Percentiles rank a stretch among this genome's conserved stretches.
phyloP scores from a whole-genome alignment of 2,888 invertebrate genomes.

The Diplazon laetatorius region DNA sequence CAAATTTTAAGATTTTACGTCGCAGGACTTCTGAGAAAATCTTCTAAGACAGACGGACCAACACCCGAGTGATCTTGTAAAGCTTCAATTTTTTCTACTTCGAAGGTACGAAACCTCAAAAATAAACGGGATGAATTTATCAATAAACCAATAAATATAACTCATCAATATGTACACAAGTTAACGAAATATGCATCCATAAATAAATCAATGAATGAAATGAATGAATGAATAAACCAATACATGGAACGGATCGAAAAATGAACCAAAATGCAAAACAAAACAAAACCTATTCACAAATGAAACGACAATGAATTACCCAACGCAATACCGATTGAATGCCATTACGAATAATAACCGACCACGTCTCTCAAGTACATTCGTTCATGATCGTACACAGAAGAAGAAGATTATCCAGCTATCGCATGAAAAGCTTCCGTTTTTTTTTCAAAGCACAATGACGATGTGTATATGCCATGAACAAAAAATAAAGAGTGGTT shows the following conservation, averaged over 20 bases:
- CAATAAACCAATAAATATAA: too few relatives aligned
- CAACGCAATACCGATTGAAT: background rate
- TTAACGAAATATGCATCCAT: background rate
- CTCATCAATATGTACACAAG: too few relatives aligned
- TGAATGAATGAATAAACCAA: background rate
- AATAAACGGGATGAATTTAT: too few relatives aligned
- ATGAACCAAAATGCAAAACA: too few relatives aligned
- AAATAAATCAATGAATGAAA: background rate
- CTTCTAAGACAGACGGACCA: too few relatives aligned
- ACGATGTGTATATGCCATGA: background rate
- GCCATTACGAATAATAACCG: background rate
- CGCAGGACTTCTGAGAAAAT: too few relatives aligned
- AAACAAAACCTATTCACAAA: background rate
- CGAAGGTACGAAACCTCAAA: too few relatives aligned
- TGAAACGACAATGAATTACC: constrained; percentile 12
- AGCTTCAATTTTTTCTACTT: too few relatives aligned
- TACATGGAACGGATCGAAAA: too few relatives aligned
- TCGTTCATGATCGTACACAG: background rate
- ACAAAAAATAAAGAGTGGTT: background rate
- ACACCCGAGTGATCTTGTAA: too few relatives aligned
- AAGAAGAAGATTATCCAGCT: background rate
- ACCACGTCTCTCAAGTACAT: background rate
- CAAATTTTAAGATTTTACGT: too few relatives aligned
- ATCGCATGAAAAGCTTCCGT: constrained; percentile 7
- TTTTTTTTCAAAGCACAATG: background rate